Conservation (phyloP, 2,888 invertebrate genomes). For the Epiblema foenella region DNA sequence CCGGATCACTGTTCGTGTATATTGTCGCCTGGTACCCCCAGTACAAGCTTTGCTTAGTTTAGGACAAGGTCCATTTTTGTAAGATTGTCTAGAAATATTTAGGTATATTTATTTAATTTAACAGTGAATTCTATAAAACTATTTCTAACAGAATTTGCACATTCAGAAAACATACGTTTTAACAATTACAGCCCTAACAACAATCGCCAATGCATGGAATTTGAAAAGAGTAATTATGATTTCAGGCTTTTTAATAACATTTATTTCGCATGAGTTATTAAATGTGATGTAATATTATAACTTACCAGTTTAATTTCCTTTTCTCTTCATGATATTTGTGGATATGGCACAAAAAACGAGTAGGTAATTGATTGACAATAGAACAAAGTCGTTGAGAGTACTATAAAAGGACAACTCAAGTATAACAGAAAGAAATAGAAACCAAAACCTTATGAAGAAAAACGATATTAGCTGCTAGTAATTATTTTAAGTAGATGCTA, state of each 20-base stretch:
- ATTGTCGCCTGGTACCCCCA: no score
- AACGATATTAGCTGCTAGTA: slow-evolving; percentile 10
- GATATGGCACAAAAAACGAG: slow-evolving; percentile 11
- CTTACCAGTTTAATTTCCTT: slow-evolving; percentile 21
- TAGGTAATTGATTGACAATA: slow-evolving; percentile 21
- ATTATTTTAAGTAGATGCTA: slow-evolving; percentile 20
- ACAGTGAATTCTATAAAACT: no score
- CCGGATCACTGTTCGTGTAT: no score
- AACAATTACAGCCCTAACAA: not conserved
- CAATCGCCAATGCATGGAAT: not conserved
- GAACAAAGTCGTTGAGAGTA: slow-evolving; percentile 16
- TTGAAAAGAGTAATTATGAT: not conserved
- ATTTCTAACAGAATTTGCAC: no score
- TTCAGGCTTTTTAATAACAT: not conserved
- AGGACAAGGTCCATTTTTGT: no score
- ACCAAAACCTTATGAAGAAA: not conserved
- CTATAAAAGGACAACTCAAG: not conserved
- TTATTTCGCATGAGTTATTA: not conserved
- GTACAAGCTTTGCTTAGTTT: no score
- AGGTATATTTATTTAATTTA: no score
- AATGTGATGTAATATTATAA: not conserved
- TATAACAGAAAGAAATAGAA: not conserved
- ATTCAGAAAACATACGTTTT: no score
- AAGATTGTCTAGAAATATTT: no score
- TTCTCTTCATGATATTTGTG: slow-evolving; percentile 1